Conservation (phyloP, 2,888 invertebrate species). For the Drosophila peninsularis region DNA sequence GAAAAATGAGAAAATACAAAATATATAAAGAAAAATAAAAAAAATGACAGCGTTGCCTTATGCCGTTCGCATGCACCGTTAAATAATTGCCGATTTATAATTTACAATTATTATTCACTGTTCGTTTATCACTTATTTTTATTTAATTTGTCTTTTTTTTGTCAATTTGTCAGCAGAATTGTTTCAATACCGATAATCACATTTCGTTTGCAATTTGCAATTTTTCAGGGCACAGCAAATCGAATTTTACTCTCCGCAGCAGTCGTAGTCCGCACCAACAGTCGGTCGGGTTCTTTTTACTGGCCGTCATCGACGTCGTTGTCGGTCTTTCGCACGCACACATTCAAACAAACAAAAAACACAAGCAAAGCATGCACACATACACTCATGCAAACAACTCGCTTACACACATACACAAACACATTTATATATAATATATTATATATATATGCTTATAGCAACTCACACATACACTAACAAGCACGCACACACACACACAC, state of each 20-base stretch:
- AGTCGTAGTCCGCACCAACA: slow-evolving; percentile 55
- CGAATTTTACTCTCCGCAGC: slow-evolving; percentile 67
- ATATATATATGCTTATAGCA: slow-evolving; percentile 20
- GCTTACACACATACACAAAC: slow-evolving; percentile 20
- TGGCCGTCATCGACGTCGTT: slow-evolving; percentile 46
- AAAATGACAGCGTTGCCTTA: slow-evolving; percentile 30
- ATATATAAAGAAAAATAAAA: slow-evolving; percentile 11
- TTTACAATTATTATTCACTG: slow-evolving; percentile 41
- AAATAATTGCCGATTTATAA: slow-evolving; percentile 31
- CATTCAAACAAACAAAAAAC: slow-evolving; percentile 9
- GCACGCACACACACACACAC: slow-evolving; percentile 19
- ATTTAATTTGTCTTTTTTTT: slow-evolving; percentile 16
- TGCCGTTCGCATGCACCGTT: slow-evolving; percentile 18
- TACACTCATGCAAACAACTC: slow-evolving; percentile 13
- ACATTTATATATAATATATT: neutral
- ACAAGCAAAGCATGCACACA: slow-evolving; percentile 28
- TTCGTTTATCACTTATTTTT: slow-evolving; percentile 3
- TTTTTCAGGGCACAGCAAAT: slow-evolving; percentile 69
- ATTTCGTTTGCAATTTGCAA: slow-evolving; percentile 61
- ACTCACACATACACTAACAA: slow-evolving; percentile 31
- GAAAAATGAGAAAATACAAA: slow-evolving; percentile 13
- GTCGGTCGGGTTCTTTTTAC: slow-evolving; percentile 75
- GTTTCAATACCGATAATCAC: slow-evolving; percentile 54
- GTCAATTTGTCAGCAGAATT: slow-evolving; percentile 43
- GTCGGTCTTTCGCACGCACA: slow-evolving; percentile 67